Evolutionary conservation across 2,888 invertebrate species (phyloP).

Genomic region (Lasioglossum calceatum): DNA sequence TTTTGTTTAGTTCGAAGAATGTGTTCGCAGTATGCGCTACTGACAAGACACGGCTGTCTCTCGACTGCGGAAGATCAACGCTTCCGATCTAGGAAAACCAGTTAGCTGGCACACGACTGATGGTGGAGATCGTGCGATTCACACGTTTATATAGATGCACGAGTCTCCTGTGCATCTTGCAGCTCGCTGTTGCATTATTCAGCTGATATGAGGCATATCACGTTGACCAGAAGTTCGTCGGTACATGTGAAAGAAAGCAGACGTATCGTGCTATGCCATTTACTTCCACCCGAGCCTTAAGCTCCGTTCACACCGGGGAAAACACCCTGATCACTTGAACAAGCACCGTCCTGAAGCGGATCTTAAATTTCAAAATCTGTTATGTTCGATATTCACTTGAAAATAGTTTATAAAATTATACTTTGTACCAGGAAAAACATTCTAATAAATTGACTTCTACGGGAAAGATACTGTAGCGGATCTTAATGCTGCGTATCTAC

Average conservation of each 20-base stretch:
- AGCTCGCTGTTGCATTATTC: constrained; percentile 58
- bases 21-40: neutral
- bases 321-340: neutral
- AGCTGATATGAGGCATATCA: constrained; percentile 34
- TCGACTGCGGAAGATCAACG: neutral
- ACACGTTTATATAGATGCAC: constrained; percentile 40
- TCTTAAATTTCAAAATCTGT: neutral
- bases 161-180: constrained; percentile 11
- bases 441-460: neutral
- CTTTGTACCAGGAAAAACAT: neutral
- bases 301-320: constrained; percentile 28
- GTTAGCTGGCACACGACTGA: constrained; percentile 21
- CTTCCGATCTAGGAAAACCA: neutral
- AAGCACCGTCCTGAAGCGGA: neutral
- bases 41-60: neutral
- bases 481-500: no score
- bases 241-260: constrained; percentile 39
- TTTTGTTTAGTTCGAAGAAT: neutral
- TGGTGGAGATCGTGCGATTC: neutral
- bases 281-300: constrained; percentile 20
- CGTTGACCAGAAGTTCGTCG: constrained; percentile 43
- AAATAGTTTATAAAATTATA: no score
- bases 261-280: neutral
- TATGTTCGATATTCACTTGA: no score
- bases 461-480: no score